These are phyloP conservation scores for Tuta absoluta DNA, from an alignment of 2,888 invertebrate genomes.

Conservation along the genomic window DNA sequence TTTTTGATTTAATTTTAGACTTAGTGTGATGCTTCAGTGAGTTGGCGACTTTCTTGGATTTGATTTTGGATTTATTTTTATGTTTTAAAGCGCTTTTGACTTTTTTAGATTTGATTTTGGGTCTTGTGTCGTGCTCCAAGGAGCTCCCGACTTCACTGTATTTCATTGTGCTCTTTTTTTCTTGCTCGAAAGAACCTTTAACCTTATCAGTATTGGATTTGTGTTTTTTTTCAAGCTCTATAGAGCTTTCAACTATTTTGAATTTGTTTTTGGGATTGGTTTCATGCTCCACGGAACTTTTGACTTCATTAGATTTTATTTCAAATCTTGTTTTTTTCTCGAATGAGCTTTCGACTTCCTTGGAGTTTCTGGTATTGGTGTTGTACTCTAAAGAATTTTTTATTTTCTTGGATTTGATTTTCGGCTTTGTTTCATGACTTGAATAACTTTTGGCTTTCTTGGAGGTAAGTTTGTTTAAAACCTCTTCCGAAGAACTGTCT, in stretches of 20 bases:
- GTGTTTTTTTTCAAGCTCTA: not conserved
- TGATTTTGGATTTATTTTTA: not conserved
- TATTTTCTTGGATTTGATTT: no score
- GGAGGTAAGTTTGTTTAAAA: no score
- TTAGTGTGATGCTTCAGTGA: not conserved
- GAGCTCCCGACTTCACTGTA: not conserved
- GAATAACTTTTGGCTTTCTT: no score
- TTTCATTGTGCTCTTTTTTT: not conserved
- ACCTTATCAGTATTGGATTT: not conserved
- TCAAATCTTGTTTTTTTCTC: no score
- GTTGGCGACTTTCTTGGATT: not conserved
- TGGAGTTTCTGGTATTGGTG: no score
- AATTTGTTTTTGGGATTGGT: no score
- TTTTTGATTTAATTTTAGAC: no score
- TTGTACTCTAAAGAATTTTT: no score
- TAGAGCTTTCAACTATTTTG: not conserved
- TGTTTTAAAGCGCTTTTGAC: not conserved
- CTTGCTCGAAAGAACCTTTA: not conserved
- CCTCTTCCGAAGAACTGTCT: no score
- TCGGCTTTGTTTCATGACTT: no score
- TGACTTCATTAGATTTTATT: not conserved
- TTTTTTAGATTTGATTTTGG: not conserved
- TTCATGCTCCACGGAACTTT: not conserved
- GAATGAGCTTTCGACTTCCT: not conserved
- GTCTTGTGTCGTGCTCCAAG: not conserved